Conservation (phyloP, 1,140 invertebrate genomes). For the Bombus soroeensis region DNA sequence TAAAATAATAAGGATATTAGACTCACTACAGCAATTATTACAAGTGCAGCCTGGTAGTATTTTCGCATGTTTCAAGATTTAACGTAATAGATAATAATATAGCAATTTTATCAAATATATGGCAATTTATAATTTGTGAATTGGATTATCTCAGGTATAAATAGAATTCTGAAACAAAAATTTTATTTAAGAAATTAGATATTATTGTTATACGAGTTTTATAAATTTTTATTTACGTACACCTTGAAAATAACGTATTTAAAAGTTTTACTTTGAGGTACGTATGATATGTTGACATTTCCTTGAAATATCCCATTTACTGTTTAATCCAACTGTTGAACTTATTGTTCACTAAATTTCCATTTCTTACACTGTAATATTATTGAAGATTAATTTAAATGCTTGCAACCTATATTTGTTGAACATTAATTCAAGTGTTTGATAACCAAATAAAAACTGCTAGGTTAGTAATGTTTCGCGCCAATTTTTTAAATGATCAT, state of each 20-base stretch:
- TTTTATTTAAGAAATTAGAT: slow-evolving; percentile 13
- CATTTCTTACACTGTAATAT: background rate
- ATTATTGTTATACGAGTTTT: background rate
- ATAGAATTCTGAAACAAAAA: slow-evolving; percentile 38
- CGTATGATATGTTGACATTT: background rate
- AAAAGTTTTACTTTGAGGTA: background rate
- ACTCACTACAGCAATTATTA: slow-evolving; percentile 86
- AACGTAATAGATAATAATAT: slow-evolving; percentile 19
- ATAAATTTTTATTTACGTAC: background rate
- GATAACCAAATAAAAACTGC: background rate
- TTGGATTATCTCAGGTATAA: background rate
- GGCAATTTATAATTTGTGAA: background rate
- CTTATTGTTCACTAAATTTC: background rate
- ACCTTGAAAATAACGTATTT: background rate
- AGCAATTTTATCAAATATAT: background rate
- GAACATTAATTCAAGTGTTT: background rate
- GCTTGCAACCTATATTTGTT: background rate
- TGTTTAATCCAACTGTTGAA: background rate
- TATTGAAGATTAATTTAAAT: background rate
- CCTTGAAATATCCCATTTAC: background rate
- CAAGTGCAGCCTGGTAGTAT: slow-evolving; percentile 88
- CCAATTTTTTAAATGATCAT: slow-evolving; percentile 16
- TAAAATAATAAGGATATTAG: slow-evolving; percentile 89
- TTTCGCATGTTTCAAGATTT: slow-evolving; percentile 85
- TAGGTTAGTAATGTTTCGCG: slow-evolving; percentile 27